Conservation (phyloP, 2,888 invertebrate genomes). For the Harpagoxenus sublaevis region DNA sequence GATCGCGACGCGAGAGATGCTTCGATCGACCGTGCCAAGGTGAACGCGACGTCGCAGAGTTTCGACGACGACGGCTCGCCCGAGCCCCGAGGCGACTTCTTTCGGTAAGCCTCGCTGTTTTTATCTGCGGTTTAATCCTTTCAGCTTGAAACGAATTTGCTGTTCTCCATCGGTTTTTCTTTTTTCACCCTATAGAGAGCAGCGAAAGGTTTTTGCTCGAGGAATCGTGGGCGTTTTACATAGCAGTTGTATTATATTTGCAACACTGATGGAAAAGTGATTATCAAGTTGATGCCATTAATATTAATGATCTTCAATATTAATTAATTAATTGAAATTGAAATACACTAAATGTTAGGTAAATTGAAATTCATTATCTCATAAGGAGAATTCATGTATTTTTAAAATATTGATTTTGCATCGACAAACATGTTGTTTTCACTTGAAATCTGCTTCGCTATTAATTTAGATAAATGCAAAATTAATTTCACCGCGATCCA, state of each 20-base stretch:
- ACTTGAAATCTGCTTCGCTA: not conserved
- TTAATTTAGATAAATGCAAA: not conserved
- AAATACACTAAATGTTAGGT: not conserved
- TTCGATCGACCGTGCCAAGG: conserved; percentile 25
- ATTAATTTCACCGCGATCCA: not conserved
- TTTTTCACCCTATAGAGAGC: too few relatives aligned
- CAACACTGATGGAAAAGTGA: not conserved
- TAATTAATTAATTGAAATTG: not conserved
- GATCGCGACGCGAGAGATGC: conserved; percentile 35
- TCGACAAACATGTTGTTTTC: conserved; percentile 9
- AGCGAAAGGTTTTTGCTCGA: too few relatives aligned
- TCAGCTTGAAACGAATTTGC: not conserved
- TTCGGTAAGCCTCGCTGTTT: conserved; percentile 29
- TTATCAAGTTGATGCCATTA: not conserved
- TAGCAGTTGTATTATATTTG: not conserved
- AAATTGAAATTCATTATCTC: not conserved
- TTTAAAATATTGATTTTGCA: conserved; percentile 23
- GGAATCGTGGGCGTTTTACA: not conserved
- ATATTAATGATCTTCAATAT: conserved; percentile 1
- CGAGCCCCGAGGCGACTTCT: not conserved
- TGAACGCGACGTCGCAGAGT: conserved; percentile 13
- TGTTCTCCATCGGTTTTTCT: not conserved
- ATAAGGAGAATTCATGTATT: conserved; percentile 9
- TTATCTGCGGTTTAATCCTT: not conserved
- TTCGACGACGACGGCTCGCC: not conserved